Conservation (phyloP, 2,113 vertebrate genomes). For the Tetrao urogallus region DNA sequence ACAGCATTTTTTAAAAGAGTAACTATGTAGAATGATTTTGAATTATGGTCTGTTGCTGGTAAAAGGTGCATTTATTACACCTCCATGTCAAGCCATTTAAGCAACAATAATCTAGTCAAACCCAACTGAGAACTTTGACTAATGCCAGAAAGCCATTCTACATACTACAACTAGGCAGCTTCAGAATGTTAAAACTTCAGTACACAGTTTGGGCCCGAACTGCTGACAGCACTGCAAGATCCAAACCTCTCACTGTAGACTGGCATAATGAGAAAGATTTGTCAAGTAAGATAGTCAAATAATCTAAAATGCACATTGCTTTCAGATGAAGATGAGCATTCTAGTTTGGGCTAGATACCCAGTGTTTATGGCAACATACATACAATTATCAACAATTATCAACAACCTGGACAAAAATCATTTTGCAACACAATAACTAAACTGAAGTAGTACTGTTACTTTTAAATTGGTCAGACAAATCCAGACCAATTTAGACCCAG, state of each 20-base stretch:
- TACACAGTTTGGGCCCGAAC: background rate
- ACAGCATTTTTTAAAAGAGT: background rate
- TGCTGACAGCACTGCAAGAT: background rate
- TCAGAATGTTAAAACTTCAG: background rate
- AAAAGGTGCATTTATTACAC: background rate
- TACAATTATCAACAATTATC: background rate
- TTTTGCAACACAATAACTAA: background rate
- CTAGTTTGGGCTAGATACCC: background rate
- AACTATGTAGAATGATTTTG: background rate
- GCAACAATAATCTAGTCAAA: background rate
- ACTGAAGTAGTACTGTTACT: background rate
- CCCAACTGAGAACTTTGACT: background rate
- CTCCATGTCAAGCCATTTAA: background rate
- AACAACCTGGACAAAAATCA: background rate
- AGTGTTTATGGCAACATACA: background rate
- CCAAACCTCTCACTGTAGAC: background rate
- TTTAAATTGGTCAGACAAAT: background rate
- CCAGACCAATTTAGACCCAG: background rate
- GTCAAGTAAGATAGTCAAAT: background rate
- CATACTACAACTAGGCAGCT: fast-evolving
- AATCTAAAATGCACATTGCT: background rate
- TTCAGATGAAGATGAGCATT: background rate
- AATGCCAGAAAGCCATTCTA: background rate
- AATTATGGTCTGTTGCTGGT: background rate
- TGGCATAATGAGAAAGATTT: background rate